Evolutionary conservation across 2,113 vertebrate genomes (phyloP).

Genomic region (Tor tambroides): DNA sequence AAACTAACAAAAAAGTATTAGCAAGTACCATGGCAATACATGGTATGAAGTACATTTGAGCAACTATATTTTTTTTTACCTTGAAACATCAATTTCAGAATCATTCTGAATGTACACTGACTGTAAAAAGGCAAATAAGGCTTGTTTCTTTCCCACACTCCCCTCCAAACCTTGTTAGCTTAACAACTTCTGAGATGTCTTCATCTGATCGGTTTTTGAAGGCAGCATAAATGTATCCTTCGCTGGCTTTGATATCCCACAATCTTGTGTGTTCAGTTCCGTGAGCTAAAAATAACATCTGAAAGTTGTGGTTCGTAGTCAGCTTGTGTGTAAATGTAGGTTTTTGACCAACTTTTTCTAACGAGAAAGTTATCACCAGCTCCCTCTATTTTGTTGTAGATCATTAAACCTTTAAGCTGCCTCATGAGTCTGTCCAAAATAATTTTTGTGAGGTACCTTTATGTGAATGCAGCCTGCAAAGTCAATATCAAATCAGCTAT

Average conservation of each 20-base stretch:
- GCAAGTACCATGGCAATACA: not conserved
- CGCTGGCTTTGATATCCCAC: not conserved
- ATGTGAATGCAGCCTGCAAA: too few relatives aligned
- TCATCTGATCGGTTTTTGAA: not conserved
- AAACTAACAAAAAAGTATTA: not conserved
- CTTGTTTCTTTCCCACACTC: not conserved
- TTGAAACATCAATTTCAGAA: too few relatives aligned
- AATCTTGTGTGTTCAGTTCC: not conserved
- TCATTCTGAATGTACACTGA: too few relatives aligned
- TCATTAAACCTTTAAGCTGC: too few relatives aligned
- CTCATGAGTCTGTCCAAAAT: too few relatives aligned
- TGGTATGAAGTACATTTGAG: not conserved
- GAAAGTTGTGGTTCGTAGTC: not conserved
- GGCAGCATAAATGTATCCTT: not conserved
- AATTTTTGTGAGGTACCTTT: too few relatives aligned
- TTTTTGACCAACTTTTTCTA: not conserved
- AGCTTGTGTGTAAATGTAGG: not conserved
- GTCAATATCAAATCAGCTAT: too few relatives aligned
- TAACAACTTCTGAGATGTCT: not conserved
- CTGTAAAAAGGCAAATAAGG: too few relatives aligned
- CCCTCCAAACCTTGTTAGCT: not conserved
- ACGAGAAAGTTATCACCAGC: too few relatives aligned
- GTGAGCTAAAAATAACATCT: not conserved
- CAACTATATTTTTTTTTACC: too few relatives aligned
- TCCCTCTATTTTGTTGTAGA: too few relatives aligned